Percentiles rank a stretch among this genome's conserved stretches.
Conservation (phyloP, 2,888 invertebrate genomes). For the Sinelater perroti region DNA sequence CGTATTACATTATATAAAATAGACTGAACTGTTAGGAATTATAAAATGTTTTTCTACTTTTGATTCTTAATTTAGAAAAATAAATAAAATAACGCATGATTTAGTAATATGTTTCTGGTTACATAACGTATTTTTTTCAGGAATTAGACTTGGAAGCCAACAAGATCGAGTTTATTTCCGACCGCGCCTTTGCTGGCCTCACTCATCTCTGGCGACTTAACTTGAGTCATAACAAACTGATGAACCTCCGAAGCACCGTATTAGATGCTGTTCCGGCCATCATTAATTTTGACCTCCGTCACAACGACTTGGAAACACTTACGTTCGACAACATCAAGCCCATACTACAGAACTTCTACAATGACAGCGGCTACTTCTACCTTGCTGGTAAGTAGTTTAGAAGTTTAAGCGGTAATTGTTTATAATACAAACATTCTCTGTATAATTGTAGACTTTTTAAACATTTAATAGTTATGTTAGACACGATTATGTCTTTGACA, state of each 20-base stretch:
- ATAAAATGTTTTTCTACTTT: too few relatives aligned
- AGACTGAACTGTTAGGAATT: too few relatives aligned
- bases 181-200: constrained; percentile 80
- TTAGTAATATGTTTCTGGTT: too few relatives aligned
- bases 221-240: constrained; percentile 80
- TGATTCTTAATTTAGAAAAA: too few relatives aligned
- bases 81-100: too few relatives aligned
- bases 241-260: constrained; percentile 74
- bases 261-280: constrained; percentile 78
- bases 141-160: constrained; percentile 59
- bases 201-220: constrained; percentile 75
- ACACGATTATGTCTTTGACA: too few relatives aligned
- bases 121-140: constrained; percentile 50
- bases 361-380: constrained; percentile 76
- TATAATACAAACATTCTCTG: too few relatives aligned
- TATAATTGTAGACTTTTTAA: too few relatives aligned
- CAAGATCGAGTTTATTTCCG: constrained; percentile 72
- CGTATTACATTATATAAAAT: too few relatives aligned
- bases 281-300: constrained; percentile 78
- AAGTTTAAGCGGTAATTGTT: too few relatives aligned
- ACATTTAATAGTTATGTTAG: too few relatives aligned
- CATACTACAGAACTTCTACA: constrained; percentile 80
- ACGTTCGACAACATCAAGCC: constrained; percentile 80
- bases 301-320: constrained; percentile 79
- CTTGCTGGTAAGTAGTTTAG: constrained; percentile 79